Evolutionary conservation across 2,888 invertebrate genomes (phyloP).

Genomic region (Rhogogaster chlorosoma): DNA sequence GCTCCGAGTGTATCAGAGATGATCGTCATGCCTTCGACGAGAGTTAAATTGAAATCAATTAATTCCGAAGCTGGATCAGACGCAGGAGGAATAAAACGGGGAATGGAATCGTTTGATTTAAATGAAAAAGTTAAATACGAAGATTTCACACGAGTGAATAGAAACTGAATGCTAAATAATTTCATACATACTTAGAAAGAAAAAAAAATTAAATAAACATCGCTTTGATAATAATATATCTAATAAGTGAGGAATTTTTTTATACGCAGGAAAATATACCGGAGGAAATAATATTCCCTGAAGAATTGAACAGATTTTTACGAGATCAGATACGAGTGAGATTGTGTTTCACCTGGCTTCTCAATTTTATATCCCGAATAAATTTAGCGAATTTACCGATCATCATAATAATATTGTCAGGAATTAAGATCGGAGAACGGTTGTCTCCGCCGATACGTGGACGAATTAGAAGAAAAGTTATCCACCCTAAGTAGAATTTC

Average conservation of each 20-base stretch:
- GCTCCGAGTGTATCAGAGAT: neutral
- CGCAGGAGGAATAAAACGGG: neutral
- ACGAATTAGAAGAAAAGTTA: conserved; percentile 62
- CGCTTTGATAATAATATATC: neutral
- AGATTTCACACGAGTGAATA: conserved; percentile 56
- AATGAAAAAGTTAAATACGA: conserved; percentile 55
- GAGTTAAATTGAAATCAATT: neutral
- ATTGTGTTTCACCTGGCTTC: neutral
- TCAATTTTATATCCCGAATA: neutral
- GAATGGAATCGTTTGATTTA: conserved; percentile 51
- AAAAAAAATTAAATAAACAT: conserved; percentile 19
- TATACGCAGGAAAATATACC: conserved; percentile 60
- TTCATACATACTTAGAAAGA: conserved; percentile 8
- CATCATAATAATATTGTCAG: conserved; percentile 54
- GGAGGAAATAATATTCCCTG: conserved; percentile 80
- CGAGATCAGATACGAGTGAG: conserved; percentile 81
- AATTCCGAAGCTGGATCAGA: neutral
- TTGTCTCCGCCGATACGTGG: conserved; percentile 64
- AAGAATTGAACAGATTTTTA: conserved; percentile 82
- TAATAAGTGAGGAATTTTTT: neutral
- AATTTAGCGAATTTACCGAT: neutral
- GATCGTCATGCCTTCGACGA: neutral
- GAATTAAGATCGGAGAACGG: conserved; percentile 68
- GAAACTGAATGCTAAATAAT: neutral
- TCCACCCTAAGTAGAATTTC: conserved; percentile 48